Base-by-base conservation (phyloP, 2,888 invertebrate genomes). In the Hyles lineata region DNA sequence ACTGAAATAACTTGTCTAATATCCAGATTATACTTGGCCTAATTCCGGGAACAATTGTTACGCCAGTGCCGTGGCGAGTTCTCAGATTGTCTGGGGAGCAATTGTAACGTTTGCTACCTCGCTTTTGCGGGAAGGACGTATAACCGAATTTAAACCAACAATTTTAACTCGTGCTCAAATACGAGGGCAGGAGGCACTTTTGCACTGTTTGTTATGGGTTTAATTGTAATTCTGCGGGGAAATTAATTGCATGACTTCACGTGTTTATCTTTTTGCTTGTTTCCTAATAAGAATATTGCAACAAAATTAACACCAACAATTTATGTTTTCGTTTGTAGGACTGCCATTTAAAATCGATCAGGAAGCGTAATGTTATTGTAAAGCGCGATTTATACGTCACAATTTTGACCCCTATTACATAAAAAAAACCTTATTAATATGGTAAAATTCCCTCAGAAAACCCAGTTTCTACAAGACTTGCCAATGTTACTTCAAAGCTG, bases 131-230 rank as follows among this genome's bases (percentile, higher is more conserved):
- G 81, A 87, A 83, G 88, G 87, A 85, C 83, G 87, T 84, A 91
- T 91, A 91, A 92, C 91, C 88, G 91, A 92, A 93, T 93, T 92
- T 91, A 89, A 89, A 84, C 86, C 86, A 89, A 90, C 91, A 92
- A 91, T 93, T 93, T 92, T 87, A 92, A 91, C 91, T 90, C 89
- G 82, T 85, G 85, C 84, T 88, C 88, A 90, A 90, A 90, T 89
- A 89, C 84, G 17, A 15, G 1, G 43, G 62, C n/a, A 32, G n/a
- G n/a, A 35, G 35, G 35, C 9, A 62, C n/a, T 32, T 62, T 62
- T 62, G 4, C 19, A n/a, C 19, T 61, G 29, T 25, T 17, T 29
- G 29, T 29, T 55, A n/a, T 55, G 17, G 55, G n/a, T 29, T 5
- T 61, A 61, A 61, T 61, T 61, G 29, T 32, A 32, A 61, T 61